Percentiles rank a stretch among this genome's conserved stretches.
Evolutionary conservation across 2,113 vertebrate species (phyloP).

Genomic region (Salvelinus sp.): DNA sequence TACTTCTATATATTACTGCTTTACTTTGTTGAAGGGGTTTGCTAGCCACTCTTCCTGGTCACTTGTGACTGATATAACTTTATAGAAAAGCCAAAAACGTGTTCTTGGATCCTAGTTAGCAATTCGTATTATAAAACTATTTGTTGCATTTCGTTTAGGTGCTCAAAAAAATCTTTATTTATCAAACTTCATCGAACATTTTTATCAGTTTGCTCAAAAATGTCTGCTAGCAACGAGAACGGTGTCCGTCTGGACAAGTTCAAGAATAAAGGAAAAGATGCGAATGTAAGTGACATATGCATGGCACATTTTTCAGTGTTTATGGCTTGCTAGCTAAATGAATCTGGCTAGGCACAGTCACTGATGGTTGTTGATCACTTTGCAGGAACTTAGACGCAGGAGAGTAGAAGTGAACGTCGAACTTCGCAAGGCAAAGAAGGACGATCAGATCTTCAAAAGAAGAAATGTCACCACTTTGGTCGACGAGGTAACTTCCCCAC

Average conservation of each 20-base stretch:
- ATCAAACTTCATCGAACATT: background rate
- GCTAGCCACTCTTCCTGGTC: background rate
- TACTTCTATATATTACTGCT: background rate
- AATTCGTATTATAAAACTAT: background rate
- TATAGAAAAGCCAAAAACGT: background rate
- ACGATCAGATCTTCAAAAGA: slow-evolving; percentile 95
- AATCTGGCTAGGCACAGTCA: too few relatives aligned
- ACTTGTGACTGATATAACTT: background rate
- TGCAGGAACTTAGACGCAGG: slow-evolving; percentile 88
- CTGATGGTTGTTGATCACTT: background rate
- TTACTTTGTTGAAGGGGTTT: background rate
- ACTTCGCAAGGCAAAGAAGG: slow-evolving; percentile 94
- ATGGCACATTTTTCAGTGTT: background rate
- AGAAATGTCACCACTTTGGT: slow-evolving; percentile 87
- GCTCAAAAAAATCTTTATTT: background rate
- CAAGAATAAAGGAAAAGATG: slow-evolving; percentile 97
- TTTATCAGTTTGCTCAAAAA: slow-evolving; percentile 50
- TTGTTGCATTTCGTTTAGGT: slow-evolving; percentile 27
- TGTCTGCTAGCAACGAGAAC: slow-evolving; percentile 78
- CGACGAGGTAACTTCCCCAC: slow-evolving; percentile 89
- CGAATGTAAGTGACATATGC: slow-evolving; percentile 40
- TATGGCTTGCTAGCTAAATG: background rate
- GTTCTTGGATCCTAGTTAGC: background rate
- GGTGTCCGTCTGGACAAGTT: slow-evolving; percentile 84
- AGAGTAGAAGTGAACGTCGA: slow-evolving; percentile 93